Conservation (phyloP, 2,113 vertebrate genomes). For the Lucifuga dentata region DNA sequence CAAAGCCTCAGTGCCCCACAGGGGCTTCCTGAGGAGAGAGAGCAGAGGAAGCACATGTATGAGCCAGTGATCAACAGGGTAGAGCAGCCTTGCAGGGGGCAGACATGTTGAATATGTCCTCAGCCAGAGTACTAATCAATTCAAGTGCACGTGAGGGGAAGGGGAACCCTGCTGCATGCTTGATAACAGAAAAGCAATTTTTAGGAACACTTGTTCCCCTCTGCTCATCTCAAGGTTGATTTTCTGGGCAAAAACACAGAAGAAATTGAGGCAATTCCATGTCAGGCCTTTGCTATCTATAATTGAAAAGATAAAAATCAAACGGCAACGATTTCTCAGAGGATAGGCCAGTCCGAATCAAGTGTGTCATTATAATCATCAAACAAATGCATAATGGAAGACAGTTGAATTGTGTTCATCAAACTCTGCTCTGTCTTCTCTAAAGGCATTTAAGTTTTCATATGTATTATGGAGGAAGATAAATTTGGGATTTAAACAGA, state of each 20-base stretch:
- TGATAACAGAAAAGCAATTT: slow-evolving; percentile 77
- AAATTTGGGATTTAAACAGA: slow-evolving; percentile 19
- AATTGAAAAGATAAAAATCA: slow-evolving; percentile 80
- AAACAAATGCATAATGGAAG: slow-evolving; percentile 60
- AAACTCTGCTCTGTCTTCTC: slow-evolving; percentile 26
- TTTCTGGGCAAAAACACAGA: slow-evolving; percentile 68
- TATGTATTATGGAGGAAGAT: slow-evolving; percentile 15
- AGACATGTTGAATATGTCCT: slow-evolving; percentile 83
- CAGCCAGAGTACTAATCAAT: slow-evolving; percentile 81
- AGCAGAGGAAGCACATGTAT: slow-evolving; percentile 67
- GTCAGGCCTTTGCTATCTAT: slow-evolving; percentile 75
- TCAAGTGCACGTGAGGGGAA: slow-evolving; percentile 76
- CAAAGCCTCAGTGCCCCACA: slow-evolving; percentile 72
- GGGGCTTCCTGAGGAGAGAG: slow-evolving; percentile 76
- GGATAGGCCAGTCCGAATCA: slow-evolving; percentile 70
- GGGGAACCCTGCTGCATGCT: slow-evolving; percentile 77
- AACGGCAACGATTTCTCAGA: slow-evolving; percentile 74
- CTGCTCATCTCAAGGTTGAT: slow-evolving; percentile 76
- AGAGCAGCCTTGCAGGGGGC: slow-evolving; percentile 73
- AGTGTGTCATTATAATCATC: slow-evolving; percentile 73
- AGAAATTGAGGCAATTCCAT: slow-evolving; percentile 77
- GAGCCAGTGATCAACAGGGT: slow-evolving; percentile 71
- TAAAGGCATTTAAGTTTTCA: slow-evolving; percentile 19
- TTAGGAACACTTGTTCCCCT: slow-evolving; percentile 73
- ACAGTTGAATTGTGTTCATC: slow-evolving; percentile 25